Evolutionary conservation across 1,140 invertebrate species (phyloP), one percentile per base, ranked within the genome.

Genomic region (Delia radicum): DNA sequence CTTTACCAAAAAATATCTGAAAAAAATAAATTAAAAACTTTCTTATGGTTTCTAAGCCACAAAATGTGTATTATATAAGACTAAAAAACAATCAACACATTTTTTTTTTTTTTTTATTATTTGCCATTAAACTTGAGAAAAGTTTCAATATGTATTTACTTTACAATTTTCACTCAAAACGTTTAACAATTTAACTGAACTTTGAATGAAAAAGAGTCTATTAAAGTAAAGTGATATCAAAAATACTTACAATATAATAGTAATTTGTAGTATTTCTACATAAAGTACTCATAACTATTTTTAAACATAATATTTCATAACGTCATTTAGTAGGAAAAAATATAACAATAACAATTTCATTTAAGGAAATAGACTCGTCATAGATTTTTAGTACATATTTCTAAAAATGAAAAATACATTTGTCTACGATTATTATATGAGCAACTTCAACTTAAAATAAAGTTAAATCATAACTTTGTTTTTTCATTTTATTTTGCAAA

Each of bases 361-460:
- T 55, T 55, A 55, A 55, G 48, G 48, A 55, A 55, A 55, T 55
- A 55, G 18, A 55, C 48, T 55, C 48, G 48, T 55, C 48, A 55
- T 55, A 55, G 21, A 55, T 55, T 55, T 55, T 21, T 55, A 21
- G n/a, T 15, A 13, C 10, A 12, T 55, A 55, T 55, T 55, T 55
- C 21, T 55, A 55, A 7, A 7, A 55, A 55, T 3, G 8, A 37
- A 37, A 37, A 10, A 10, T 55, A 55, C 48, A 55, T 8, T 21
- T 55, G 48, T 21, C 48, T 24, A 55, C 48, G 18, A 55, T 24
- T 55, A 55, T 55, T 55, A 10, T 21, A 10, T 55, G 48, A 55
- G 48, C 7, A 55, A 55, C 48, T 55, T 55, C 37, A 42, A 42
- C 12, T 42, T 42, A 42, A 42, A 55, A 21, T 18, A 18, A 15